Conservation (phyloP, 2,888 invertebrate genomes). For the Platycheirus albimanus region DNA sequence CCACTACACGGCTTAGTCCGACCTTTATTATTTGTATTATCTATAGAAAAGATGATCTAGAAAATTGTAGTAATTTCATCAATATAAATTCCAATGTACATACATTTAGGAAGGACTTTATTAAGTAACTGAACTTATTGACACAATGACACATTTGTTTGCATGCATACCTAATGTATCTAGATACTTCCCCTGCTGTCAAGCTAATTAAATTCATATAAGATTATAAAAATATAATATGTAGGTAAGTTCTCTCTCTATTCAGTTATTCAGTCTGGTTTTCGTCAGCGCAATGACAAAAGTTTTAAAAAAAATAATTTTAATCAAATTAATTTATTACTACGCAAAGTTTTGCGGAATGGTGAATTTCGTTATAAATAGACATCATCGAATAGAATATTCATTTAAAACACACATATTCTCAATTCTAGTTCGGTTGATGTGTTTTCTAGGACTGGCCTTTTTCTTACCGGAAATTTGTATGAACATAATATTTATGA, state of each 20-base stretch:
- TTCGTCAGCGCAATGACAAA: not conserved
- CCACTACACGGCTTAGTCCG: too few relatives aligned
- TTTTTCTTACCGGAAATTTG: not conserved
- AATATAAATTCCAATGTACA: too few relatives aligned
- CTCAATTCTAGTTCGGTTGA: not conserved
- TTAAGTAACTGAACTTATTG: too few relatives aligned
- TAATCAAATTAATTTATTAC: not conserved
- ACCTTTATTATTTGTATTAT: too few relatives aligned
- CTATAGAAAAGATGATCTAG: too few relatives aligned
- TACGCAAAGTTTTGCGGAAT: constrained; percentile 1
- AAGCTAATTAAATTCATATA: not conserved
- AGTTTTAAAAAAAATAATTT: not conserved
- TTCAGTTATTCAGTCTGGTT: not conserved
- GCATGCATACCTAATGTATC: too few relatives aligned
- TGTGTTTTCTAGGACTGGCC: not conserved
- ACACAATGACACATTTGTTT: too few relatives aligned
- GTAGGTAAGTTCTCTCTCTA: too few relatives aligned
- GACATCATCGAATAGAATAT: not conserved
- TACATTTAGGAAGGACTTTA: too few relatives aligned
- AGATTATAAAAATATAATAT: too few relatives aligned
- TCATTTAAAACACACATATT: not conserved
- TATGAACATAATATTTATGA: not conserved
- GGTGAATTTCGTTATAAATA: not conserved
- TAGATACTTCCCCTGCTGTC: too few relatives aligned
- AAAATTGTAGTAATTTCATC: too few relatives aligned